Evolutionary conservation across 2,113 vertebrate genomes (phyloP), one percentile per base, ranked within the genome.

Genomic region (Mesitornis unicolor): DNA sequence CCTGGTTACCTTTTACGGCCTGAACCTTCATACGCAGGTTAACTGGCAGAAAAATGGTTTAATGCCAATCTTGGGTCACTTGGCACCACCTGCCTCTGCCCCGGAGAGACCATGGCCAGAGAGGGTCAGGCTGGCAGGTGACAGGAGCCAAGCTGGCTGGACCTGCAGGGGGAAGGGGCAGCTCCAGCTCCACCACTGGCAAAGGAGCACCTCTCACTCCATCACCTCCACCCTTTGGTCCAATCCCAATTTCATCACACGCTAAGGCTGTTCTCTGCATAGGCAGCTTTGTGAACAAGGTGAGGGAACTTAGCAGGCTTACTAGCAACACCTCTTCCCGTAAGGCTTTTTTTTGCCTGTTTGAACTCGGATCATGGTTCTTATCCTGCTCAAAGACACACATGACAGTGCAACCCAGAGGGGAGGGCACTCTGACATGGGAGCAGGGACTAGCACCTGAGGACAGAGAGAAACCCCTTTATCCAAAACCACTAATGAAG

Each of bases 191-290:
- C n/a, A 84, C 8, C 50, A 56, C 35, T 2, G 1, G 16, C 54
- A 71, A 82, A 65, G 31, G 9, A 83, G 20, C 33, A 68, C 9
- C 20, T 80, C 1, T 0, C n/a, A 67, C 18, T 76, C 61, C 51
- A 60, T 18, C 21, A 16, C 7, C 67, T 35, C 33, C 47, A 42
- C n/a, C 15, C 60, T 71, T 67, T 3, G 5, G 25, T 36, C 17
- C 18, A 43, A 64, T 22, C 22, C 20, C n/a, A 31, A 5, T 48
- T 82, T 38, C 54, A 29, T 17, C 69, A 16, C 26, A 60, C 1
- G 1, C 26, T 59, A 76, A 83, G 0, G 0, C 11, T 38, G 18
- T 28, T 43, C 33, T 75, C 73, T 11, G 10, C 43, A 43, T 1
- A 43, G 11, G 10, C 29, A 60, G 18, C 26, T 86, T 57, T 61